Base-by-base conservation (phyloP, 2,797 vertebrate species). In the Coranthus polyacanthus region DNA sequence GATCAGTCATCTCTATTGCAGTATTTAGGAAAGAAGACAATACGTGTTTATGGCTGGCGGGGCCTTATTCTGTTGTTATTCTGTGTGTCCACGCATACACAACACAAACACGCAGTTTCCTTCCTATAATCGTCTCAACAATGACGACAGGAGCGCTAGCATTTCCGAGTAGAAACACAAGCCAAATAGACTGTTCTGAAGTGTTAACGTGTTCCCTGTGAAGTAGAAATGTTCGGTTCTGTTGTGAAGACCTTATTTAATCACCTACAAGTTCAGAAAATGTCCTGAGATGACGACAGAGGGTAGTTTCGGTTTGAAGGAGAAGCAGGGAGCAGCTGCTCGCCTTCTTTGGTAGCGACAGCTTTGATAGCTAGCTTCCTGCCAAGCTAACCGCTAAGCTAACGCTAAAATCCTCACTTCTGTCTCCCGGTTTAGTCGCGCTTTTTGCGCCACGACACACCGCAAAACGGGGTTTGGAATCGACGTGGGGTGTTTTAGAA, bases 321-420 rank as follows among this genome's bases (percentile, higher is more conserved):
- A 21, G 59, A n/a, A 45, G 53, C 18, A 18, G 32, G 45, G 20
- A 68, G 66, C 49, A 73, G 76, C 69, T 65, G 21, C 43, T 76
- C 37, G 54, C 46, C 49, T 52, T 38, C 41, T 16, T 62, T 59
- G 45, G 55, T 59, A 58, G 55, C 50, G 26, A 43, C 47, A 21
- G 71, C 49, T 80, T 72, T 60, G 66, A 50, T 12, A 45, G 54
- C 49, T 73, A 85, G 85, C 83, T 55, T 77, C 63, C 55, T n/a
- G 34, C 2, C 47, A 6, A 72, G 81, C 83, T 88, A 88, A 71
- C 47, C 0, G 86, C 87, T 91, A 88, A 71, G 86, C 87, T 91
- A 88, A 71, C 17, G 81, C 86, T 86, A 85, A 84, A 75, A 68
- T 72, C 81, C 59, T 53, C 50, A 64, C 55, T 58, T 59, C 54